Conservation (phyloP, 2,797 vertebrate species). For the Molossus molossus region DNA sequence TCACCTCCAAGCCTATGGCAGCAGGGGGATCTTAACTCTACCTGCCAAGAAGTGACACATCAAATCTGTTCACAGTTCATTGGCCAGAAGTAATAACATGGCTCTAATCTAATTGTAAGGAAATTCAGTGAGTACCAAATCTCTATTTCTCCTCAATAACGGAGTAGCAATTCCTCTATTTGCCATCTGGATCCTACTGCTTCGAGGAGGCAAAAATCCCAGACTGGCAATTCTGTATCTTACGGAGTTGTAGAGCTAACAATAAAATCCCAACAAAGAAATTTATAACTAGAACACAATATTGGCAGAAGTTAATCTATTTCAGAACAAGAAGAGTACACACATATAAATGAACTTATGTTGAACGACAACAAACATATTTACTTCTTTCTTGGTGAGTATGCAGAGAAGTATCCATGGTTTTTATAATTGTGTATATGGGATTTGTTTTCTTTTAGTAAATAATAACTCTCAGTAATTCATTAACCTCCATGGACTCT, state of each 20-base stretch:
- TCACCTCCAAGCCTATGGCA: neutral
- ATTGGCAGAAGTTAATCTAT: neutral
- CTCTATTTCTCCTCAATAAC: constrained; percentile 62
- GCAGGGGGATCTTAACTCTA: neutral
- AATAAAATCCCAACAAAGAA: constrained; percentile 67
- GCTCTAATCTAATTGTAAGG: constrained; percentile 37
- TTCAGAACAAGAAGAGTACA: constrained; percentile 14
- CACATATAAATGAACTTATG: constrained; percentile 21
- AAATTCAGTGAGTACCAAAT: constrained; percentile 47
- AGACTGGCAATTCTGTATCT: neutral
- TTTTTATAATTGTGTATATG: constrained; percentile 46
- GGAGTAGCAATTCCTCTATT: constrained; percentile 22
- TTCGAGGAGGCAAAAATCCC: constrained; percentile 62
- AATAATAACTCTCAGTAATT: constrained; percentile 71
- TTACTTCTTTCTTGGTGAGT: constrained; percentile 26
- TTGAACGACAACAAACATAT: constrained; percentile 63
- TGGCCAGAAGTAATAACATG: constrained; percentile 36
- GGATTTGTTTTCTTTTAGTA: constrained; percentile 64
- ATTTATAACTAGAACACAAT: constrained; percentile 49
- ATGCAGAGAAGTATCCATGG: neutral
- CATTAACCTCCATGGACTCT: constrained; percentile 65
- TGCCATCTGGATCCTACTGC: constrained; percentile 64
- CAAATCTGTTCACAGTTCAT: constrained; percentile 34
- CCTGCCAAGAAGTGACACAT: neutral
- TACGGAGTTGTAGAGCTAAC: constrained; percentile 51